phyloP scores from a whole-genome alignment of 2,888 invertebrate genomes.

The Drosophila mercatorum region DNA sequence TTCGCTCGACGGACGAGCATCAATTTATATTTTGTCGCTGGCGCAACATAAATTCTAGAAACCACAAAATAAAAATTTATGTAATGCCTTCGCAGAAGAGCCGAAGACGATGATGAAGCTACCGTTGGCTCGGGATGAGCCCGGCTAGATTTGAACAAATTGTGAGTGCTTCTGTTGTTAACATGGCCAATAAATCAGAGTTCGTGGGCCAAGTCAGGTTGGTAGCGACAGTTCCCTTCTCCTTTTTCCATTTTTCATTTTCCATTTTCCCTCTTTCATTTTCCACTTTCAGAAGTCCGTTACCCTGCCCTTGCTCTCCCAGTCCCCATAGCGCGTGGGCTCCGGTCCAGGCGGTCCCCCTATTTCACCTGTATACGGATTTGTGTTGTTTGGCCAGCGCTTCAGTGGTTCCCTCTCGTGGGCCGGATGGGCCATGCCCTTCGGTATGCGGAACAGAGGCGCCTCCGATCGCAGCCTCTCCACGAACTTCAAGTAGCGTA shows the following conservation, averaged over 20 bases:
- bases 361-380: constrained; percentile 96
- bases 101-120: constrained; percentile 50
- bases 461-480: constrained; percentile 89
- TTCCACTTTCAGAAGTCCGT: constrained; percentile 91
- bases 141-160: constrained; percentile 52
- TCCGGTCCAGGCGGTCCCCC: constrained; percentile 98
- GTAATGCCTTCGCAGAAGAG: constrained; percentile 73
- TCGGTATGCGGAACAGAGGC: constrained; percentile 89
- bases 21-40: constrained; percentile 55
- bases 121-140: constrained; percentile 48
- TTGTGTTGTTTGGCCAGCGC: constrained; percentile 93
- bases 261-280: constrained; percentile 43
- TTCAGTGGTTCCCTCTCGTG: constrained; percentile 92
- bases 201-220: no score
- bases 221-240: background rate
- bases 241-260: constrained; percentile 42
- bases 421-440: constrained; percentile 89
- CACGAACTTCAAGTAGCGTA: constrained; percentile 88
- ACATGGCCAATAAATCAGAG: constrained; percentile 62
- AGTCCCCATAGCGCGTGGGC: constrained; percentile 99
- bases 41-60: constrained; percentile 67
- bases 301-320: constrained; percentile 98
- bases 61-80: constrained; percentile 72
- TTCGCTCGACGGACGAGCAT: constrained; percentile 27
- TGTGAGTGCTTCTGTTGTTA: constrained; percentile 66